phyloP scores from a whole-genome alignment of 2,113 vertebrate species.

The Cairina moschata region DNA sequence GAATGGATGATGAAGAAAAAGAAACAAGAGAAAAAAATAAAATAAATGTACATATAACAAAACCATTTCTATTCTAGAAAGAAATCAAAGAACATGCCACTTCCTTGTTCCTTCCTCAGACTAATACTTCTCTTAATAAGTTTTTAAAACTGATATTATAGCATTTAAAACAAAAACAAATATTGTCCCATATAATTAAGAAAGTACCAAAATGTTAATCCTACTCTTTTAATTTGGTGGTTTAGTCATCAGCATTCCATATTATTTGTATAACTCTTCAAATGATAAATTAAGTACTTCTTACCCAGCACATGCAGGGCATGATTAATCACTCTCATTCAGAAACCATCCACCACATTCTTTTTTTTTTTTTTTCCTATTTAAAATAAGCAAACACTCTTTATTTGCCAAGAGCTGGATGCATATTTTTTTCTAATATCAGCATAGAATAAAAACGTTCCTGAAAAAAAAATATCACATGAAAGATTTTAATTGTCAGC shows the following conservation, averaged over 20 bases:
- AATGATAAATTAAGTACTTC: neutral
- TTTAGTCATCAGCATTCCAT: neutral
- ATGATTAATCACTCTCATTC: neutral
- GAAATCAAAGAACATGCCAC: neutral
- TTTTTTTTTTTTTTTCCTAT: neutral
- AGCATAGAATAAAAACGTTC: neutral
- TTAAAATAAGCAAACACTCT: neutral
- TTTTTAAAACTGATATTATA: neutral
- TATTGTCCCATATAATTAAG: neutral
- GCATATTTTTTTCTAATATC: neutral
- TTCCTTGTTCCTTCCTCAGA: neutral
- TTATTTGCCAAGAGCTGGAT: neutral
- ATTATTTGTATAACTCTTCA: neutral
- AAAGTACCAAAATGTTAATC: neutral
- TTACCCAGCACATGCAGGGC: neutral
- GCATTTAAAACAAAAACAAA: neutral
- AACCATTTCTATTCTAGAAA: neutral
- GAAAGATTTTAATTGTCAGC: slow-evolving; percentile 1
- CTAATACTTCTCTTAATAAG: neutral
- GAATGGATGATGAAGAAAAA: slow-evolving; percentile 7
- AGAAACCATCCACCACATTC: neutral
- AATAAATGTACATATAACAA: neutral
- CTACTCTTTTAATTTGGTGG: neutral
- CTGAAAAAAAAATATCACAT: neutral
- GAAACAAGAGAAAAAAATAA: slow-evolving; percentile 25